phyloP scores from a whole-genome alignment of 2,797 vertebrate genomes.

The Chelon labrosus region DNA sequence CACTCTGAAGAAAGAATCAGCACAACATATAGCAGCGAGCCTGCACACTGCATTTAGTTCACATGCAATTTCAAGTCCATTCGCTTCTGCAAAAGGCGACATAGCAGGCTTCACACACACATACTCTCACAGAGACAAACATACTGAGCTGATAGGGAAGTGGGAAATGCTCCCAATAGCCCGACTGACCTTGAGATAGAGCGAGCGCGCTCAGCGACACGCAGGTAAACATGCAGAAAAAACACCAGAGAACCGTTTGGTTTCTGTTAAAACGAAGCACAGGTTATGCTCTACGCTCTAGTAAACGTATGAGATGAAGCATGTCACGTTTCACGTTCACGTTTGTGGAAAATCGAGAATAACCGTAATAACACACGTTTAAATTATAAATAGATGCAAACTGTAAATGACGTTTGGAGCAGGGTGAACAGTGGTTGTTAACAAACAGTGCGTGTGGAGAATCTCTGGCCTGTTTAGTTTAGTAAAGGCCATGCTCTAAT shows the following conservation, averaged over 20 bases:
- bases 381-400: too few relatives aligned
- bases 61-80: not conserved
- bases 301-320: not conserved
- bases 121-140: slow-evolving; percentile 14
- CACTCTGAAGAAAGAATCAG: too few relatives aligned
- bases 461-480: slow-evolving; percentile 42
- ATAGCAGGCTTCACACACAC: not conserved
- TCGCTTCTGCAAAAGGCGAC: too few relatives aligned
- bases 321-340: too few relatives aligned
- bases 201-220: slow-evolving; percentile 18
- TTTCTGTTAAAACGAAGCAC: not conserved
- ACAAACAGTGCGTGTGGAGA: not conserved
- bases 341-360: too few relatives aligned
- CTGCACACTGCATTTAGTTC: not conserved
- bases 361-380: too few relatives aligned
- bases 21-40: too few relatives aligned
- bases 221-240: not conserved
- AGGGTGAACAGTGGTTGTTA: not conserved
- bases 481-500: slow-evolving; percentile 48
- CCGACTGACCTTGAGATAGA: slow-evolving; percentile 49
- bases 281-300: not conserved
- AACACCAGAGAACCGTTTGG: not conserved
- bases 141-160: slow-evolving; percentile 44
- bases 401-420: not conserved
- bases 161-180: slow-evolving; percentile 40